A percentile compares a stretch with the other conserved stretches of the same genome.
Evolutionary conservation across 2,797 vertebrate genomes (phyloP).

Genomic region (Chromis chromis): DNA sequence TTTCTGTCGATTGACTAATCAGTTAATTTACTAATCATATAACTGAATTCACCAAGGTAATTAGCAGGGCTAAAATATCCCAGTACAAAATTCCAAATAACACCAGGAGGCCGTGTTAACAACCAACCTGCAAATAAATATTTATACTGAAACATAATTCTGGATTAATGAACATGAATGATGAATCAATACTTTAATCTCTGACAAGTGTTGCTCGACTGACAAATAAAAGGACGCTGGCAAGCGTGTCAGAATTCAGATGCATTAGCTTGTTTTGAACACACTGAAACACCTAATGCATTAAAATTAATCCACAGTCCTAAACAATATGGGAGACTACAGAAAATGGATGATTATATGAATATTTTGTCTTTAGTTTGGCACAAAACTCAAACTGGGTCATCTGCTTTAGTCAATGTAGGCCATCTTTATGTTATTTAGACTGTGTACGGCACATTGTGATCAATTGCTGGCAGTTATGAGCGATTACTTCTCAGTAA

Average conservation of each 20-base stretch:
- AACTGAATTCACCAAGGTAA: neutral
- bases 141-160: neutral
- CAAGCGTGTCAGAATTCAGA: no score
- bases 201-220: no score
- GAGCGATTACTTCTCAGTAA: slow-evolving; percentile 7
- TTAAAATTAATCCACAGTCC: neutral
- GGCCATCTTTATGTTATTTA: slow-evolving; percentile 16
- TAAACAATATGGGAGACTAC: neutral
- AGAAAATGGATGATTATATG: neutral
- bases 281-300: no score
- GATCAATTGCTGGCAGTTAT: slow-evolving; percentile 10
- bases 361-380: neutral
- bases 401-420: neutral
- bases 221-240: neutral
- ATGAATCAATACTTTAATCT: no score
- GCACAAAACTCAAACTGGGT: slow-evolving; percentile 3
- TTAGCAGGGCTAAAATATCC: neutral
- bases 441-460: neutral
- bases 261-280: no score
- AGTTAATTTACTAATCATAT: no score
- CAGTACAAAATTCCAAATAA: neutral
- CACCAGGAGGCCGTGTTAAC: neutral
- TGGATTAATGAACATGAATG: no score
- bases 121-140: neutral
- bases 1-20: neutral